phyloP scores from a whole-genome alignment of 92 coral and sea anemone species.

The Porites cylindrica region DNA sequence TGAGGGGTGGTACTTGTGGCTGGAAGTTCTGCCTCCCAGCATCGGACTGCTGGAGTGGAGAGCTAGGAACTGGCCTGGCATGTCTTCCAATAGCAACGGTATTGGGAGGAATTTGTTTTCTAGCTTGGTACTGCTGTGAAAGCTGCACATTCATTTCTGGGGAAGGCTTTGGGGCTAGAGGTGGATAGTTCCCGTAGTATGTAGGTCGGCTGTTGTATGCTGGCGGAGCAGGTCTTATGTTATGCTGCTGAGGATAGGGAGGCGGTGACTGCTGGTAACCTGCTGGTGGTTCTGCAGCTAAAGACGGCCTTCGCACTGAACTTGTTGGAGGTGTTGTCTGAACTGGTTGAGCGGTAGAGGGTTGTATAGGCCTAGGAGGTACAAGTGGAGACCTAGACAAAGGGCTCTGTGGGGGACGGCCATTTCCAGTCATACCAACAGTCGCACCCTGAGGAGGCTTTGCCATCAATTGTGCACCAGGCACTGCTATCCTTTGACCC shows the following conservation, averaged over 20 bases:
- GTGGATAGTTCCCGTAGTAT: conserved; percentile 29
- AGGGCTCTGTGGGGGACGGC: conserved; percentile 9
- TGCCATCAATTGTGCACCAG: conserved; percentile 9
- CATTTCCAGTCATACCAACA: conserved; percentile 11
- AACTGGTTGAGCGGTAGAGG: conserved; percentile 14
- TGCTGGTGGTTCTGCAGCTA: conserved; percentile 22
- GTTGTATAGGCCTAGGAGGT: conserved; percentile 30
- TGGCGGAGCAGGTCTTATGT: conserved; percentile 22
- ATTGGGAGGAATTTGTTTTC: conserved; percentile 17
- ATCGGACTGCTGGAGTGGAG: conserved; percentile 28
- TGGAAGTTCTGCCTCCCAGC: conserved; percentile 19
- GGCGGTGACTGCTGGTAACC: conserved; percentile 28
- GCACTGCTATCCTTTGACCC: background rate
- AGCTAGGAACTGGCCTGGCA: background rate
- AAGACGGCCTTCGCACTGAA: conserved; percentile 14
- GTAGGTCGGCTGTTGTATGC: conserved; percentile 33
- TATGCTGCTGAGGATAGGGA: conserved; percentile 44
- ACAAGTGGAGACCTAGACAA: conserved; percentile 23
- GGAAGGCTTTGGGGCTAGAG: conserved; percentile 49
- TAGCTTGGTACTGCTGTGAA: conserved; percentile 20
- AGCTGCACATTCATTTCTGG: conserved; percentile 38
- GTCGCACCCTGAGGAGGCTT: conserved; percentile 9
- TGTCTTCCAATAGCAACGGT: conserved; percentile 6
- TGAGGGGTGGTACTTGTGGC: conserved; percentile 11
- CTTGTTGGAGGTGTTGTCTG: conserved; percentile 34